Evolutionary conservation across 2,797 vertebrate genomes (phyloP).

Genomic region (Crax fasciolata): DNA sequence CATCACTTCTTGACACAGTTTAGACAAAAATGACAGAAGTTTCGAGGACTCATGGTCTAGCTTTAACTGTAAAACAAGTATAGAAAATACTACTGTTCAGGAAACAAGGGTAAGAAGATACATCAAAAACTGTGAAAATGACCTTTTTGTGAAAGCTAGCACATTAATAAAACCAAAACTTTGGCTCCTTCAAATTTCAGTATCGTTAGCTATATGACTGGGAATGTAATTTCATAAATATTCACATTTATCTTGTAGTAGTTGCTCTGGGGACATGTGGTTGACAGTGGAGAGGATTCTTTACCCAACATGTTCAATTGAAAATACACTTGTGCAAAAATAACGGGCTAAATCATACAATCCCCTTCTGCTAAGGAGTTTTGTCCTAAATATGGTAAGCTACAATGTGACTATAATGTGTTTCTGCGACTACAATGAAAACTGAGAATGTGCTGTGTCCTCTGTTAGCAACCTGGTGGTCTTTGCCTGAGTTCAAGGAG

Average conservation of each 20-base stretch:
- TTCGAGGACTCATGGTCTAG: background rate
- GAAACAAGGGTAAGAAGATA: background rate
- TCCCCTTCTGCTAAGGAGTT: background rate
- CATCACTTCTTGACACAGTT: background rate
- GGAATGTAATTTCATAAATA: background rate
- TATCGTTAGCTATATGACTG: background rate
- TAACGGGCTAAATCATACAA: background rate
- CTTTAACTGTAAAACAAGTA: background rate
- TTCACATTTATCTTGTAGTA: background rate
- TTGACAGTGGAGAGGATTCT: background rate
- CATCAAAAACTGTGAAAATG: background rate
- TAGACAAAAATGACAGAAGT: background rate
- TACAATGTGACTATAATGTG: too few species aligned
- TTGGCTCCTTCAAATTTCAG: background rate
- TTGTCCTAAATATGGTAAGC: background rate
- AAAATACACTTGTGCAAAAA: background rate
- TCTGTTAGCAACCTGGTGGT: background rate
- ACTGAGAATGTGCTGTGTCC: background rate
- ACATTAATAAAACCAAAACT: background rate
- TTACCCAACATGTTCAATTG: fast-evolving
- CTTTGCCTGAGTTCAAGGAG: background rate
- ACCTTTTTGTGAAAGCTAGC: background rate
- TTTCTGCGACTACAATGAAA: background rate
- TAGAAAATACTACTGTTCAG: background rate
- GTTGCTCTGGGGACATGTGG: background rate